These are phyloP conservation scores for Ostrea denselamellosa DNA, from an alignment of 1,140 invertebrate species.

Conservation along the genomic window DNA sequence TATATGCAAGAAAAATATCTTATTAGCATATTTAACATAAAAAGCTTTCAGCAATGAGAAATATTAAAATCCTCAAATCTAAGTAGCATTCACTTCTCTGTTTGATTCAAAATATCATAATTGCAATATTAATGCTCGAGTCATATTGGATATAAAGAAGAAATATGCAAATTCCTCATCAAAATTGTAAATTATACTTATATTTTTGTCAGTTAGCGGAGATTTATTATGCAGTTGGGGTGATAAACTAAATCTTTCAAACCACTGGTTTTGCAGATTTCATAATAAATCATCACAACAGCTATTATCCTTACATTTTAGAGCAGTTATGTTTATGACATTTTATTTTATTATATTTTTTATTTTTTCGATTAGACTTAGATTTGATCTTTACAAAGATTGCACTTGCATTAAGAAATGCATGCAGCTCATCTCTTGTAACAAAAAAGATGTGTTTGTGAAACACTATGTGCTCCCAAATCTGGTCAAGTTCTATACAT, in stretches of 20 bases:
- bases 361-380: too few relatives aligned
- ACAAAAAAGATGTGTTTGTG: too few relatives aligned
- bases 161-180: constrained; percentile 6
- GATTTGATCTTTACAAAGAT: too few relatives aligned
- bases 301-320: too few relatives aligned
- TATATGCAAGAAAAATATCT: background rate
- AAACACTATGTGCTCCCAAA: too few relatives aligned
- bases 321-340: too few relatives aligned
- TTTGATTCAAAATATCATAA: constrained; percentile 5
- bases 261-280: background rate
- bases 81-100: background rate
- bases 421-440: too few relatives aligned
- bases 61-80: constrained; percentile 10
- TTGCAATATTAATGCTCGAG: background rate
- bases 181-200: background rate
- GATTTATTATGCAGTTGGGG: background rate
- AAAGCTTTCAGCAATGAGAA: constrained; percentile 11
- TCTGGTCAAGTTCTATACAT: too few relatives aligned
- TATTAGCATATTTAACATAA: background rate
- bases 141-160: background rate
- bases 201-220: background rate
- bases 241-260: background rate
- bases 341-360: too few relatives aligned
- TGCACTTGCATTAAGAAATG: too few relatives aligned
- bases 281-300: too few relatives aligned